Base-by-base conservation (phyloP, 1,140 invertebrate genomes). In the Augochlora pura region DNA sequence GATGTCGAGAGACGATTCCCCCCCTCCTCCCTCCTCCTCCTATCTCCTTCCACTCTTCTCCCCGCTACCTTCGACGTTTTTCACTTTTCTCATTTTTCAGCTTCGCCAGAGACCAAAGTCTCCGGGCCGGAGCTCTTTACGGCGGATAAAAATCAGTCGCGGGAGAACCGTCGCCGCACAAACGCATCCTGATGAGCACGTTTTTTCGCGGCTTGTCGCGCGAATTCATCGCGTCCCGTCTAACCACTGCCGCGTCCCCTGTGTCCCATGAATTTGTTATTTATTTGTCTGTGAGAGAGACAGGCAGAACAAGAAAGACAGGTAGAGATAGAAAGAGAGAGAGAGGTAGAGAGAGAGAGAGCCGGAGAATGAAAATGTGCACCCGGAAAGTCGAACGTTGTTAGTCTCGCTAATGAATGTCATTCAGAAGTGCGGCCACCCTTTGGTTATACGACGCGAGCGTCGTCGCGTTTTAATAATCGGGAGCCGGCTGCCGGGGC, bases 121-220 rank as follows among this genome's bases (percentile, higher is more conserved):
- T 18, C 32, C n/a, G n/a, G n/a, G n/a, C 57, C 39, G 59, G 42
- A 67, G 39, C 68, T 76, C 62, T 42, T 21, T 59, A 77, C 59
- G 54, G 73, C 39, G 75, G 64, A 85, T 73, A 84, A 52, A 74
- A 86, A 86, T 85, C 83, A 82, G 66, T 71, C 25, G 42, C 71
- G 69, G 32, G 67, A 70, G 25, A 39, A 66, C 57, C 32, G 32
- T n/a, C 27, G 5, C 23, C 23, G 66, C 79, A 77, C 79, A 77
- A 77, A 71, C 74, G 74, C 71, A 83, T 83, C 71, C 66, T 80
- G 77, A 83, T 71, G 71, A 83, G 71, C 57, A 32, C 49, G 62
- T 62, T 68, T 59, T 60, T 7, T 10, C 57, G 23, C 7, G 14
- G 52, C 9, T 52, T n/a, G 73, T 38, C 52, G 27, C 23, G 57